Evolutionary conservation across 2,888 invertebrate genomes (phyloP).

Genomic region (Agrotis ipsilon): DNA sequence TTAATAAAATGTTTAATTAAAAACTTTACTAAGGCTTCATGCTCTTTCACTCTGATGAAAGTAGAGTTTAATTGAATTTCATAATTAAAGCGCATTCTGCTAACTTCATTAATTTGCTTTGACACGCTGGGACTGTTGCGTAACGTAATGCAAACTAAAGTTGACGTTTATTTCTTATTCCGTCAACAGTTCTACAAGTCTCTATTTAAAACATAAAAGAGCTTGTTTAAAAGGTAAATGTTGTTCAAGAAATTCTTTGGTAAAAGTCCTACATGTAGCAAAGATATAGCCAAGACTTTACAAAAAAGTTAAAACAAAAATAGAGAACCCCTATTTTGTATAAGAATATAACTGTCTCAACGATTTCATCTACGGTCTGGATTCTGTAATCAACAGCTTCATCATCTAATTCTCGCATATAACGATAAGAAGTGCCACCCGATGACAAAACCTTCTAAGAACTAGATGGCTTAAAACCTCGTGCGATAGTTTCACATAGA

Average conservation of each 20-base stretch:
- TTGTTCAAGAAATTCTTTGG: not conserved
- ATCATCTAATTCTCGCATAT: not conserved
- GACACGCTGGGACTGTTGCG: slow-evolving; percentile 27
- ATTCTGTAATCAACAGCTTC: not conserved
- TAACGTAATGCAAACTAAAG: slow-evolving; percentile 32
- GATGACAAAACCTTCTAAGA: slow-evolving; percentile 14
- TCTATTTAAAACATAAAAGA: slow-evolving; percentile 5
- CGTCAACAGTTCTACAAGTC: not conserved
- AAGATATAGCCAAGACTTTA: not conserved
- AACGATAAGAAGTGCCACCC: not conserved
- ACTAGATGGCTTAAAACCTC: slow-evolving; percentile 9
- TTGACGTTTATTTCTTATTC: slow-evolving; percentile 19
- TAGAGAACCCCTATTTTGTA: not conserved
- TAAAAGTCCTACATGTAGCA: not conserved
- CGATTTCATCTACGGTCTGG: not conserved
- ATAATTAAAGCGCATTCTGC: slow-evolving; percentile 54
- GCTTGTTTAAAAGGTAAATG: slow-evolving; percentile 6
- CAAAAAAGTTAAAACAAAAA: not conserved
- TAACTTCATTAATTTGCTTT: slow-evolving; percentile 44
- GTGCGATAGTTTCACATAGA: slow-evolving; percentile 13
- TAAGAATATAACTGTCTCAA: not conserved
- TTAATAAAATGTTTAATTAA: slow-evolving; percentile 13
- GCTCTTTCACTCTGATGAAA: slow-evolving; percentile 25
- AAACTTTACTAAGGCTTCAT: slow-evolving; percentile 26
- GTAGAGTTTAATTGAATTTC: slow-evolving; percentile 47